Evolutionary conservation across 2,113 vertebrate species (phyloP).

Genomic region (Corydoras maculifer): DNA sequence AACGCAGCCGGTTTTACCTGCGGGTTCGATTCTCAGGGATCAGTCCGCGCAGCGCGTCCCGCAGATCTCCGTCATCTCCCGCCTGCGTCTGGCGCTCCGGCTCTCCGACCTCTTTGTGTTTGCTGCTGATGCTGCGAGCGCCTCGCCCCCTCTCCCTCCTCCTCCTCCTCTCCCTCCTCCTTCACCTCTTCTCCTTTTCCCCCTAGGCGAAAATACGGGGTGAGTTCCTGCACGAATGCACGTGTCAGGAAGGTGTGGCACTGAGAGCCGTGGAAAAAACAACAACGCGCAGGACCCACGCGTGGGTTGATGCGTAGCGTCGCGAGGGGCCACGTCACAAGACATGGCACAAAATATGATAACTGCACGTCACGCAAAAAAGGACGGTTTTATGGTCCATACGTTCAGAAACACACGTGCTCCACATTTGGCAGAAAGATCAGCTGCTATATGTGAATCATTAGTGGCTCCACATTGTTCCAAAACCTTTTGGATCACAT

Average conservation of each 20-base stretch:
- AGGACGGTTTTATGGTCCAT: too few relatives aligned
- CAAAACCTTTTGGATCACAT: too few relatives aligned
- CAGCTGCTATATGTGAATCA: too few relatives aligned
- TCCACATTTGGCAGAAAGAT: too few relatives aligned
- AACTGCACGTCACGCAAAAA: too few relatives aligned
- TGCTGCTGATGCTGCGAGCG: constrained; percentile 1
- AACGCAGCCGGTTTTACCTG: too few relatives aligned
- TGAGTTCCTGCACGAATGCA: not conserved
- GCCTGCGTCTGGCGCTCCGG: not conserved
- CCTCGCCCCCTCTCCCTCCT: constrained; percentile 38
- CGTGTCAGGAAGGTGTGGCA: not conserved
- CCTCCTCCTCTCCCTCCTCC: constrained; percentile 4
- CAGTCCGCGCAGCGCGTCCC: not conserved
- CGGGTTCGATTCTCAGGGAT: too few relatives aligned
- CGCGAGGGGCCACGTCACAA: too few relatives aligned
- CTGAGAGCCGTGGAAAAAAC: not conserved
- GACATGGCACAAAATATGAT: too few relatives aligned
- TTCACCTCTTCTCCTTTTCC: not conserved
- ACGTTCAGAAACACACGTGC: too few relatives aligned
- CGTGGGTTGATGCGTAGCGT: too few relatives aligned
- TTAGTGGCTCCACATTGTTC: too few relatives aligned
- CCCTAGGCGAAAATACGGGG: not conserved
- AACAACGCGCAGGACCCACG: not conserved
- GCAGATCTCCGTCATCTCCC: not conserved
- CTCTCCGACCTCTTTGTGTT: constrained; percentile 1